phyloP scores from a whole-genome alignment of 1,140 invertebrate species.

The Chymomyza costata region DNA sequence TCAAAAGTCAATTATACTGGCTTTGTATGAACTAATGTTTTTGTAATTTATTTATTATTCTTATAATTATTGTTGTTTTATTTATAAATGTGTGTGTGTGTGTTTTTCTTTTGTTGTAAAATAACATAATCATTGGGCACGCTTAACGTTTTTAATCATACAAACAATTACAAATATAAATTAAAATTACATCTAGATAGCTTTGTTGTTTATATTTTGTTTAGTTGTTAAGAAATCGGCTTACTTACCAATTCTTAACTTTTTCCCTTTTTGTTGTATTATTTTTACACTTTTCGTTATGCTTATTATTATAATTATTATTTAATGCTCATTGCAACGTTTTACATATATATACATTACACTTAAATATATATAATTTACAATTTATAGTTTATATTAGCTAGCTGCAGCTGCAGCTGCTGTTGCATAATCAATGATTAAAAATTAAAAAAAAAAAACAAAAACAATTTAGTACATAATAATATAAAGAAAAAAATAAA shows the following conservation, averaged over 20 bases:
- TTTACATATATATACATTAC: conserved; percentile 61
- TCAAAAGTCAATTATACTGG: too few relatives aligned
- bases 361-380: conserved; percentile 53
- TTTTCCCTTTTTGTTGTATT: conserved; percentile 1
- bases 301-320: conserved; percentile 19
- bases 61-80: conserved; percentile 8
- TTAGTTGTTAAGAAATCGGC: too few relatives aligned
- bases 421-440: too few relatives aligned
- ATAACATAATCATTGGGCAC: too few relatives aligned
- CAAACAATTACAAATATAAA: conserved; percentile 37
- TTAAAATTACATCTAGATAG: conserved; percentile 18
- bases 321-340: conserved; percentile 37
- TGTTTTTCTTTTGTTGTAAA: neutral
- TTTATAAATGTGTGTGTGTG: conserved; percentile 5
- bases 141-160: conserved; percentile 23
- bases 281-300: conserved; percentile 31
- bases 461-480: conserved; percentile 13
- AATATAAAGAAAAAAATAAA: conserved; percentile 27
- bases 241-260: neutral
- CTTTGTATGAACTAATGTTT: neutral
- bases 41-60: neutral
- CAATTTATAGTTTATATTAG: too few relatives aligned
- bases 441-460: too few relatives aligned
- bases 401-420: too few relatives aligned
- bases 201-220: conserved; percentile 2